Percentiles rank a stretch among this genome's conserved stretches.
phyloP scores from a whole-genome alignment of 1,140 invertebrate genomes.

The Drosophila athabasca region DNA sequence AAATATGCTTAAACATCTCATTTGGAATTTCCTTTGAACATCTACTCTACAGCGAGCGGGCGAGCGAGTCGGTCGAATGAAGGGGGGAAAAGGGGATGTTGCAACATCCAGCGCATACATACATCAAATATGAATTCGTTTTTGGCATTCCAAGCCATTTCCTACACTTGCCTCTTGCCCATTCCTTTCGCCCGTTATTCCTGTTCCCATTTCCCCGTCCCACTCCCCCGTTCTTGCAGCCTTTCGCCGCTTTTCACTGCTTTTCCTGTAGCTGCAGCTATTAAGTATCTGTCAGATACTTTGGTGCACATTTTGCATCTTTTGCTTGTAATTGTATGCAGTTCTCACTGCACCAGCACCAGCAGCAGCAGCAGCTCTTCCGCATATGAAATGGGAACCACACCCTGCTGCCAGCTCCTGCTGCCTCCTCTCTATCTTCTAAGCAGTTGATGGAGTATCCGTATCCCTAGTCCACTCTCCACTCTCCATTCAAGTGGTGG shows the following conservation, averaged over 20 bases:
- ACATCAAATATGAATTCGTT: slow-evolving; percentile 55
- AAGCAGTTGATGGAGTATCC: slow-evolving; percentile 4
- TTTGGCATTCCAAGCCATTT: slow-evolving; percentile 60
- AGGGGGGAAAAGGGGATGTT: slow-evolving; percentile 4
- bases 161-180: slow-evolving; percentile 13
- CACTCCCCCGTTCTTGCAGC: too few relatives aligned
- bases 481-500: slow-evolving; percentile 5
- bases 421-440: slow-evolving; percentile 4
- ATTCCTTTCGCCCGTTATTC: too few relatives aligned
- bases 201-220: too few relatives aligned
- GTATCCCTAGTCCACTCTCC: background rate
- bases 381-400: slow-evolving; percentile 46
- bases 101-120: slow-evolving; percentile 40
- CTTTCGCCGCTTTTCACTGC: background rate
- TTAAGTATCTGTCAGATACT: slow-evolving; percentile 80
- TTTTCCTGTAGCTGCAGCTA: slow-evolving; percentile 42
- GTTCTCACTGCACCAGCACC: slow-evolving; percentile 50
- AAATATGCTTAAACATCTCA: slow-evolving; percentile 50
- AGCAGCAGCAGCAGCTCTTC: slow-evolving; percentile 13
- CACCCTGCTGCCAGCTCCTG: background rate
- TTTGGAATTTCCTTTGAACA: slow-evolving; percentile 53
- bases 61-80: slow-evolving; percentile 20
- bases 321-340: slow-evolving; percentile 73
- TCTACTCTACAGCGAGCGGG: background rate
- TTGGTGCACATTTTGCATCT: slow-evolving; percentile 78